A percentile compares a stretch with the other conserved stretches of the same genome.
phyloP scores from a whole-genome alignment of 2,888 invertebrate genomes.

The Ectropis crepuscularia region DNA sequence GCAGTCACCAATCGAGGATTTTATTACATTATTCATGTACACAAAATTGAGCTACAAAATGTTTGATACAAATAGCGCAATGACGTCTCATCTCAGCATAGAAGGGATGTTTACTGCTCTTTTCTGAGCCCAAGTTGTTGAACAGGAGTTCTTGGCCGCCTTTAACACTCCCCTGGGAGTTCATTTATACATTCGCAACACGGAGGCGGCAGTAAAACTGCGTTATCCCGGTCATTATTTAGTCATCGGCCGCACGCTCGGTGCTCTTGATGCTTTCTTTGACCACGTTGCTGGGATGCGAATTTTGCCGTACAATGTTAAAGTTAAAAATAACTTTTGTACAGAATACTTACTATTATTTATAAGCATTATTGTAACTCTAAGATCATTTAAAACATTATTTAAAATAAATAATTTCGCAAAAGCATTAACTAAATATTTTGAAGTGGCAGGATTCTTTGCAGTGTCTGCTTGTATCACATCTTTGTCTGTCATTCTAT shows the following conservation, averaged over 20 bases:
- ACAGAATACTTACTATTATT: too few species aligned
- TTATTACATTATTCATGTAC: slow-evolving; percentile 48
- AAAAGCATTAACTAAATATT: too few species aligned
- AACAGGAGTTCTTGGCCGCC: slow-evolving; percentile 80
- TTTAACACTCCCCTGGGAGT: slow-evolving; percentile 83
- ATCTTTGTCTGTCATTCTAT: too few species aligned
- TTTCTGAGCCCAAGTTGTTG: slow-evolving; percentile 79
- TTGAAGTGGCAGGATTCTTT: too few species aligned
- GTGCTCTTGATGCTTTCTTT: slow-evolving; percentile 18
- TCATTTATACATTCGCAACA: slow-evolving; percentile 84
- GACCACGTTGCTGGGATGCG: slow-evolving; percentile 23
- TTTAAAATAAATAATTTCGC: too few species aligned
- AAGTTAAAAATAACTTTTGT: too few species aligned
- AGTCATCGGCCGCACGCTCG: slow-evolving; percentile 72
- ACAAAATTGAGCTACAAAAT: slow-evolving; percentile 58
- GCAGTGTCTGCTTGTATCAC: too few species aligned
- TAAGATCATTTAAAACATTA: too few species aligned
- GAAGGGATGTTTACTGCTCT: slow-evolving; percentile 79
- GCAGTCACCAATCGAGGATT: slow-evolving; percentile 23
- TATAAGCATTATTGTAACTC: too few species aligned
- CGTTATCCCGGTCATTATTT: slow-evolving; percentile 84
- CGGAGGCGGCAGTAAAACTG: slow-evolving; percentile 83
- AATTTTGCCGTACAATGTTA: too few species aligned
- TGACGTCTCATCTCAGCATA: slow-evolving; percentile 70
- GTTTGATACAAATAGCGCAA: slow-evolving; percentile 69